These are phyloP conservation scores for Lagopus leucura DNA, from an alignment of 2,113 vertebrate species.

Conservation along the genomic window DNA sequence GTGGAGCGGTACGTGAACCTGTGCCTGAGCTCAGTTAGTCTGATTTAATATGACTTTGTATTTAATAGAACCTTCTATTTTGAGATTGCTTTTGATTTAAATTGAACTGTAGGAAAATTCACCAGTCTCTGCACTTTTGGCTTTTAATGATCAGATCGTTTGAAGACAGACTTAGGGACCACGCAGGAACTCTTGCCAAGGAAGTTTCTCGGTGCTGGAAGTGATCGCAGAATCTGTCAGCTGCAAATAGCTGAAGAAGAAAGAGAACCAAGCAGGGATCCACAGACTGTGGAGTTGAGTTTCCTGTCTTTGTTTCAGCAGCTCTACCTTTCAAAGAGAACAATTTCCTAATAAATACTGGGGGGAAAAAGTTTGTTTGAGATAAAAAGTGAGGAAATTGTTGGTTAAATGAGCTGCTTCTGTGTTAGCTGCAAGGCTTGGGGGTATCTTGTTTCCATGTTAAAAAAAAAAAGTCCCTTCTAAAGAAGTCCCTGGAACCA, in stretches of 20 bases:
- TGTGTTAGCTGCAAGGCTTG: background rate
- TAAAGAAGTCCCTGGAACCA: background rate
- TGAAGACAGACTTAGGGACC: background rate
- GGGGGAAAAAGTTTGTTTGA: background rate
- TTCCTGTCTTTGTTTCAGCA: background rate
- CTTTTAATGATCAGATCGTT: background rate
- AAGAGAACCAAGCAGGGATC: background rate
- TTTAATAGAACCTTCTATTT: background rate
- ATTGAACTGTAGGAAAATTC: too few relatives aligned
- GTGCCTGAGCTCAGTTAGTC: background rate
- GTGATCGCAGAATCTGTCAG: background rate
- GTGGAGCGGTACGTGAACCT: background rate
- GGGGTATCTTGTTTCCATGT: background rate
- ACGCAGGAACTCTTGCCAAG: background rate
- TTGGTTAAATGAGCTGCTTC: background rate
- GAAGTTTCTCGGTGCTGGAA: background rate
- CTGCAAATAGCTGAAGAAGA: background rate
- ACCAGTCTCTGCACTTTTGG: rapidly evolving
- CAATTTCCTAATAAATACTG: background rate
- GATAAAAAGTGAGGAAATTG: background rate
- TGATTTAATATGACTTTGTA: background rate
- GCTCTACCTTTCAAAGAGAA: background rate
- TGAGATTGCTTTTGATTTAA: background rate
- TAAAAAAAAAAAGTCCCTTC: background rate
- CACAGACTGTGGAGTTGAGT: background rate